Percentiles rank a stretch among this genome's conserved stretches.
These are phyloP conservation scores for Pseudococcus longispinus DNA, from an alignment of 2,888 invertebrate genomes.

Conservation along the genomic window DNA sequence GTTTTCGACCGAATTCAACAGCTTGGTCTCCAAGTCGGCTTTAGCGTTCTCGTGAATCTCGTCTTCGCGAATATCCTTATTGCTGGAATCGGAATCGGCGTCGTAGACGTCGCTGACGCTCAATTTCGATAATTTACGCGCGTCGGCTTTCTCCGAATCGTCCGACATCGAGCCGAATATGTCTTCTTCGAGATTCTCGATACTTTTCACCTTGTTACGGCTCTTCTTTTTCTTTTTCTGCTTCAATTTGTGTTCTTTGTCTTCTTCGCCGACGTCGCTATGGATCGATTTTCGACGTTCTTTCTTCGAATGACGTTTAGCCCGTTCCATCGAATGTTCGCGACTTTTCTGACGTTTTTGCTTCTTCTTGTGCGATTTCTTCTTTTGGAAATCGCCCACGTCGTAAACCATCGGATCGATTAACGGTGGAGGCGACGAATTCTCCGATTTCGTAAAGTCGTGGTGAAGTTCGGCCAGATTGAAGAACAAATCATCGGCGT, in stretches of 20 bases:
- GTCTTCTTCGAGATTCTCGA: slow-evolving; percentile 65
- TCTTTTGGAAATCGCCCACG: slow-evolving; percentile 64
- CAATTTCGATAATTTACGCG: slow-evolving; percentile 60
- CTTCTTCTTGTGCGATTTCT: slow-evolving; percentile 82
- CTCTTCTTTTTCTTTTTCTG: slow-evolving; percentile 50
- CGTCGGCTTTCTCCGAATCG: slow-evolving; percentile 64
- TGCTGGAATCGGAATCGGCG: slow-evolving; percentile 66
- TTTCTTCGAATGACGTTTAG: slow-evolving; percentile 63
- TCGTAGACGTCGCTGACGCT: slow-evolving; percentile 64
- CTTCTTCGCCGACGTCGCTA: slow-evolving; percentile 52
- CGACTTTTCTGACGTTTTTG: slow-evolving; percentile 79
- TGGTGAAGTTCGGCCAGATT: slow-evolving; percentile 46
- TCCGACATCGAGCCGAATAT: slow-evolving; percentile 87
- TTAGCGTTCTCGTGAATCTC: background rate
- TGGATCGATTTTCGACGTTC: slow-evolving; percentile 62
- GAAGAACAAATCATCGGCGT: slow-evolving; percentile 23
- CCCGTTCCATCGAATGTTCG: slow-evolving; percentile 66
- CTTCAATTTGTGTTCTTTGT: slow-evolving; percentile 43
- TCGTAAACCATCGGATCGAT: slow-evolving; percentile 51
- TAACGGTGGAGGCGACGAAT: slow-evolving; percentile 44
- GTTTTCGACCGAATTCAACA: slow-evolving; percentile 61
- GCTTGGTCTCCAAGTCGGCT: slow-evolving; percentile 72
- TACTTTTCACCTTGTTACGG: slow-evolving; percentile 43
- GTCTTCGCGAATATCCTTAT: slow-evolving; percentile 55
- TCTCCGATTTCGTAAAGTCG: slow-evolving; percentile 29